Percentiles rank a stretch among this genome's conserved stretches.
Conservation (phyloP, 2,888 invertebrate genomes). For the Caenorhabditis macrosperma region DNA sequence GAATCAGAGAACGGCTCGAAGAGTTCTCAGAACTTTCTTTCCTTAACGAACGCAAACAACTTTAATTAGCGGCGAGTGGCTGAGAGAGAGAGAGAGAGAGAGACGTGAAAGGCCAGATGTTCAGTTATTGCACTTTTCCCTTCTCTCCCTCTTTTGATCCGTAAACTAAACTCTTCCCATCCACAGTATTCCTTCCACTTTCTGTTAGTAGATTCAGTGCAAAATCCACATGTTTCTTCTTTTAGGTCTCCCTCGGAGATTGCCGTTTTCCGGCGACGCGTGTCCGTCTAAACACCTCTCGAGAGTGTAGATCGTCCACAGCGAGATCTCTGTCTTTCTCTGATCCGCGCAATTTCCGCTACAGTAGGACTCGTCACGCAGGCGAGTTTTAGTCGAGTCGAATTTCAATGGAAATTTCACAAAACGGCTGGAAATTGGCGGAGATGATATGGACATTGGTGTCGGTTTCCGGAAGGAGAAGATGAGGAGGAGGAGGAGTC, state of each 20-base stretch:
- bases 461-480: slow-evolving; percentile 35
- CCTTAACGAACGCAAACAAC: neutral
- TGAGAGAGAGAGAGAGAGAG: neutral
- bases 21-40: neutral
- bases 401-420: slow-evolving; percentile 27
- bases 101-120: neutral
- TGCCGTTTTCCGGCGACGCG: slow-evolving; percentile 36
- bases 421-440: no score
- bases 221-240: slow-evolving; percentile 25
- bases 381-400: neutral
- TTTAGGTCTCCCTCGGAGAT: slow-evolving; percentile 21
- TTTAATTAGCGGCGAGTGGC: neutral
- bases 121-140: no score
- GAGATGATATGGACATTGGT: slow-evolving; percentile 40
- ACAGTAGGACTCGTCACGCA: slow-evolving; percentile 28
- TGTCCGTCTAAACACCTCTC: slow-evolving; percentile 26
- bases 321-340: slow-evolving; percentile 18
- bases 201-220: slow-evolving; percentile 4
- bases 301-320: neutral
- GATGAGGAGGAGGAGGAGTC: slow-evolving; percentile 13
- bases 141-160: neutral
- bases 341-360: neutral
- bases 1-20: neutral
- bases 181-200: neutral
- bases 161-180: neutral